Percentiles rank a stretch among this genome's conserved stretches.
These are phyloP conservation scores for Neodiprion pinetum DNA, from an alignment of 1,140 invertebrate species.

Conservation along the genomic window DNA sequence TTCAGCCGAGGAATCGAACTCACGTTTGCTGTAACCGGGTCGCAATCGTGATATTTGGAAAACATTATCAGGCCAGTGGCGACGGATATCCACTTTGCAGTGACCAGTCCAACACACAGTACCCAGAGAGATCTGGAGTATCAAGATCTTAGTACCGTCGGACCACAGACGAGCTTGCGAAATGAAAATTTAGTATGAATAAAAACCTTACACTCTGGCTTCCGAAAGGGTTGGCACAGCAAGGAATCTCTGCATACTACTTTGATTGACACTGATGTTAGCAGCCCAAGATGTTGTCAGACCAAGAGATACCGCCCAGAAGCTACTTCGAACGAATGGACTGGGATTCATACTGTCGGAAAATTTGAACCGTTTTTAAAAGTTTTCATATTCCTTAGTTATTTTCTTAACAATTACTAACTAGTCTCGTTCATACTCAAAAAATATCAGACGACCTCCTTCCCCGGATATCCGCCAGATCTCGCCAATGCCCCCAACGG, in stretches of 20 bases:
- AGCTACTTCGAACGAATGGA: constrained; percentile 64
- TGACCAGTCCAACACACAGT: constrained; percentile 53
- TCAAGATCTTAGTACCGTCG: too few relatives aligned
- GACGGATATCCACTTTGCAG: constrained; percentile 44
- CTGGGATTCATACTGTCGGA: constrained; percentile 63
- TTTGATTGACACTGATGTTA: constrained; percentile 70
- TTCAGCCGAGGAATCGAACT: constrained; percentile 11
- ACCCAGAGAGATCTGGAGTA: constrained; percentile 43
- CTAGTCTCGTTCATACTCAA: constrained; percentile 39
- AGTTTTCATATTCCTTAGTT: background rate
- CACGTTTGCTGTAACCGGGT: constrained; percentile 61
- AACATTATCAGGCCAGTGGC: constrained; percentile 66
- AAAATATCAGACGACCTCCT: constrained; percentile 46
- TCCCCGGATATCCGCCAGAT: constrained; percentile 44
- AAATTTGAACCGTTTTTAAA: background rate
- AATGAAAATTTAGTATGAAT: too few relatives aligned
- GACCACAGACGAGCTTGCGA: too few relatives aligned
- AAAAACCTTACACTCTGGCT: constrained; percentile 55
- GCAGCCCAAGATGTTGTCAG: constrained; percentile 66
- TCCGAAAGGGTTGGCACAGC: constrained; percentile 66
- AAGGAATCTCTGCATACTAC: constrained; percentile 71
- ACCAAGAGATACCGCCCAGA: constrained; percentile 67
- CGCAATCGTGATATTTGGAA: constrained; percentile 68
- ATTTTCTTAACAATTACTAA: background rate
- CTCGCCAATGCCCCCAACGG: constrained; percentile 68